A percentile compares a stretch with the other conserved stretches of the same genome.
Evolutionary conservation across 2,797 vertebrate genomes (phyloP).

Genomic region (Tenualosa ilisha): DNA sequence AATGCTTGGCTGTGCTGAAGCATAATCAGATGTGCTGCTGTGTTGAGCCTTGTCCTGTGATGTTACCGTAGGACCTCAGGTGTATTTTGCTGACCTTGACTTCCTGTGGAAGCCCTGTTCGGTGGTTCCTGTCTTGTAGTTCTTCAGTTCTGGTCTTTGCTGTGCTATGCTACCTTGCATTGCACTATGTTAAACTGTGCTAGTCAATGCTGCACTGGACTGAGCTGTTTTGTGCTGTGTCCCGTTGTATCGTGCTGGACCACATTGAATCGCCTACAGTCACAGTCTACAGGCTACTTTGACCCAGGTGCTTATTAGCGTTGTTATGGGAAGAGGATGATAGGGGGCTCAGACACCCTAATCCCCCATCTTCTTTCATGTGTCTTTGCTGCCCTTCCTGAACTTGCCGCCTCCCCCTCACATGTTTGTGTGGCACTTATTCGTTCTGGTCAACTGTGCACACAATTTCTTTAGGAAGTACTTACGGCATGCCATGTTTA

Average conservation of each 20-base stretch:
- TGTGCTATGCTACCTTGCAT: background rate
- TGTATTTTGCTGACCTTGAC: background rate
- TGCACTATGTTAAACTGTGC: background rate
- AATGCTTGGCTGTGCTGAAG: background rate
- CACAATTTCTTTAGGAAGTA: background rate
- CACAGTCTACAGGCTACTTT: background rate
- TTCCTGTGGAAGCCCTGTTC: no score
- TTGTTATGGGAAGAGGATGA: background rate
- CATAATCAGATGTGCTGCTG: background rate
- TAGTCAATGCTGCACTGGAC: background rate
- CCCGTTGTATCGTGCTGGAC: no score
- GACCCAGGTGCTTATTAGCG: background rate
- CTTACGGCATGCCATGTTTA: background rate
- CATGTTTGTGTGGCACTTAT: background rate
- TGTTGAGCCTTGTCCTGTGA: background rate
- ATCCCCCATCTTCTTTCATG: background rate
- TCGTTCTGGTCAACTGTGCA: background rate
- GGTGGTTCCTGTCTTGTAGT: no score
- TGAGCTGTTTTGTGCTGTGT: no score
- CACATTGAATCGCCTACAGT: background rate
- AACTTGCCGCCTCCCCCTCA: background rate
- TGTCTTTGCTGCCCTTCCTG: background rate
- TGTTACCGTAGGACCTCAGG: background rate
- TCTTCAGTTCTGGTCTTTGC: background rate
- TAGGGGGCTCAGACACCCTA: background rate